These are phyloP conservation scores for Dicroscelio sp. DNA, from an alignment of 2,888 invertebrate species.

Conservation along the genomic window DNA sequence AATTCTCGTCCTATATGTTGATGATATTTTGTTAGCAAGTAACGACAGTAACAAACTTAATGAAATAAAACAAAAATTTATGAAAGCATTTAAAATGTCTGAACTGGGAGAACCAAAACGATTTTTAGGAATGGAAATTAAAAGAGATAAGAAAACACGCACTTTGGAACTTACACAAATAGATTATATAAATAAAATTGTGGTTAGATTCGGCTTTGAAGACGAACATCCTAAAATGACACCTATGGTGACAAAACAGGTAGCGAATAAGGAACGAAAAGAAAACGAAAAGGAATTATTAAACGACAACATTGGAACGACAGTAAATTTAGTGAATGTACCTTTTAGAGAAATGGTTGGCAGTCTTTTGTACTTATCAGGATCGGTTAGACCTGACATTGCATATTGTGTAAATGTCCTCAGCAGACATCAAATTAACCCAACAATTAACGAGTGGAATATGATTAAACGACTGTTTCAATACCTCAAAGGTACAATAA, in stretches of 20 bases:
- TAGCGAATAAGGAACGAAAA: constrained; percentile 37
- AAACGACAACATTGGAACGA: too few species aligned
- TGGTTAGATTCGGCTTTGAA: constrained; percentile 55
- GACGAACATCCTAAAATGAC: constrained; percentile 47
- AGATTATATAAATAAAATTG: constrained; percentile 24
- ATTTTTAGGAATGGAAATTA: constrained; percentile 64
- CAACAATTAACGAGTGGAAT: background rate
- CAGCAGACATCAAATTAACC: constrained; percentile 6
- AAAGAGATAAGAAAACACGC: background rate
- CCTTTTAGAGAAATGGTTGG: constrained; percentile 9
- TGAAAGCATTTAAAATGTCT: constrained; percentile 72
- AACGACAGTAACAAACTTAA: constrained; percentile 74
- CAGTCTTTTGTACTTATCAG: constrained; percentile 10
- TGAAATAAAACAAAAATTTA: constrained; percentile 69
- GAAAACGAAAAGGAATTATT: background rate
- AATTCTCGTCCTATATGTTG: constrained; percentile 76
- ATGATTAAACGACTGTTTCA: background rate
- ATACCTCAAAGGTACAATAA: background rate
- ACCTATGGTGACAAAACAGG: constrained; percentile 67
- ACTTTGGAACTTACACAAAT: constrained; percentile 12
- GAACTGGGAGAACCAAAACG: constrained; percentile 71
- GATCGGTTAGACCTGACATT: background rate
- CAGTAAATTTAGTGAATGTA: too few species aligned
- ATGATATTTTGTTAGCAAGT: constrained; percentile 64
- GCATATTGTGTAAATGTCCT: constrained; percentile 1